Evolutionary conservation across 2,888 invertebrate species (phyloP), one percentile per base, ranked within the genome.

Genomic region (Aleiodes testaceus): DNA sequence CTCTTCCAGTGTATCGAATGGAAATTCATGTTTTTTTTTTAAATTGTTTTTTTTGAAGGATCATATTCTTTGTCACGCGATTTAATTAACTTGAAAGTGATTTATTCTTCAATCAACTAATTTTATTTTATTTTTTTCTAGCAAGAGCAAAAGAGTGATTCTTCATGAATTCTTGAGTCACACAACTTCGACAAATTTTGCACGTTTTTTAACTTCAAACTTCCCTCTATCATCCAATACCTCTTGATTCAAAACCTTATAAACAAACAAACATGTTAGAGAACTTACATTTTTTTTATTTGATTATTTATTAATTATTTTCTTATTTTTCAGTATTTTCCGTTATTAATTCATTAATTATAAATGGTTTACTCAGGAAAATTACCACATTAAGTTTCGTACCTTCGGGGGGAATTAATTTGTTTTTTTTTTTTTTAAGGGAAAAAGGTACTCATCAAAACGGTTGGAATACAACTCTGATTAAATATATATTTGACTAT

Each of bases 161-260:
- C 82, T 81, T 86, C 85, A 84, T 84, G 81, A 82, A 81, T 83
- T 84, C 83, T 86, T 84, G 85, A 85, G 85, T 84, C 85, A 84
- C 85, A 84, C 36, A 80, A 85, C 76, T 81, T 55, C 12, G 26
- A 30, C 20, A 55, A 80, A 82, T 82, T 83, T 86, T 83, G 69
- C 55, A 66, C 53, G 59, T 76, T 77, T 76, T 84, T 81, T 84
- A 87, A 87, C 86, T 87, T 87, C 85, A 87, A 86, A 87, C 86
- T 87, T 87, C 87, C 87, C 87, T 87, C 87, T 85, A 87, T 93
- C 93, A 93, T 92, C 93, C 93, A 92, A 92, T 91, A 92, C 92
- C 92, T 93, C 93, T 92, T 93, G 92, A 92, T 92, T 92, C 92
- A 92, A 92, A 92, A 92, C 93, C 93, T 93, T 93, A 92, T 91